phyloP scores from a whole-genome alignment of 1,140 invertebrate genomes.

The Marisa cornuarietis region DNA sequence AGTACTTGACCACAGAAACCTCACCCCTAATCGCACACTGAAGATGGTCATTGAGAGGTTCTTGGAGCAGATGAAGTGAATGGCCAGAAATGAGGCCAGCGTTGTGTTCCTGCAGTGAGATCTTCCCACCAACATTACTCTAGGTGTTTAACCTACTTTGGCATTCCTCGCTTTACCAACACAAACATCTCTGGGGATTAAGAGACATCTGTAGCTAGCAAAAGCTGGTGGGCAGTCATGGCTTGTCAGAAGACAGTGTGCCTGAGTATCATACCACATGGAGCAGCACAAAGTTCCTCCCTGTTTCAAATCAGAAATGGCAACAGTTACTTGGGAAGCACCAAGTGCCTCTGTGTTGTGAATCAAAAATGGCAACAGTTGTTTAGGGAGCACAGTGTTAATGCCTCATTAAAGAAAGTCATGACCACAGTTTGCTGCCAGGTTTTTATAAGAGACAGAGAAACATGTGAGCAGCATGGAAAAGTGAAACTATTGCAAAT shows the following conservation, averaged over 20 bases:
- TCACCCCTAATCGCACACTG: conserved; percentile 71
- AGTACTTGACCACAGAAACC: conserved; percentile 69
- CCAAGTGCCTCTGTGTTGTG: not conserved
- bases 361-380: no score
- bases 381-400: no score
- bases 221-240: not conserved
- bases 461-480: no score
- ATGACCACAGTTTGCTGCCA: no score
- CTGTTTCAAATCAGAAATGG: no score
- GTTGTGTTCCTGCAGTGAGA: not conserved
- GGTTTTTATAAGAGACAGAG: no score
- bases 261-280: not conserved
- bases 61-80: conserved; percentile 9
- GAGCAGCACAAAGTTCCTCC: no score
- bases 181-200: not conserved
- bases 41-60: conserved; percentile 62
- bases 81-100: not conserved
- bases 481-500: no score
- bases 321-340: no score
- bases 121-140: no score
- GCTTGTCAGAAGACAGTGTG: not conserved
- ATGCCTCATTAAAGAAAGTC: no score
- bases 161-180: not conserved
- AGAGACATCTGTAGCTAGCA: no score
- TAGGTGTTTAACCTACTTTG: not conserved